phyloP scores from a whole-genome alignment of 2,888 invertebrate species.

The Cryptocephalus moraei region DNA sequence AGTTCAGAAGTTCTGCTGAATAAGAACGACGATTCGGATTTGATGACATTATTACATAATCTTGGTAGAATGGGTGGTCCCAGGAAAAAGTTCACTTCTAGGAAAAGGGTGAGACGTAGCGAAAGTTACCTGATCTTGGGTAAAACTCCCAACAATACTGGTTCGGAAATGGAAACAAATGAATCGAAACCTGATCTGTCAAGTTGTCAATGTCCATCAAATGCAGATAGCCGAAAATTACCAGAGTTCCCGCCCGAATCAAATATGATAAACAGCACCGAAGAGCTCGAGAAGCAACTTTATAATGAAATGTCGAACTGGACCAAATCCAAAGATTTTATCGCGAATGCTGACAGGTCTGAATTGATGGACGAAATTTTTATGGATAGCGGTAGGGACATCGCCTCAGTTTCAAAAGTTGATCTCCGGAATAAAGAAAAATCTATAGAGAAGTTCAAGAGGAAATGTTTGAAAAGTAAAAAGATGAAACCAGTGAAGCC shows the following conservation, averaged over 20 bases:
- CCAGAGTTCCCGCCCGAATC: constrained; percentile 16
- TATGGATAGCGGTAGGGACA: constrained; percentile 24
- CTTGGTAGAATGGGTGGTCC: too few species aligned
- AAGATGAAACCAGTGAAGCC: constrained; percentile 12
- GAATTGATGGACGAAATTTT: constrained; percentile 12
- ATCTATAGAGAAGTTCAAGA: constrained; percentile 13
- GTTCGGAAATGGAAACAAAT: too few species aligned
- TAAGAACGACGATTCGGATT: too few species aligned
- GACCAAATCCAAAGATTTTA: constrained; percentile 32
- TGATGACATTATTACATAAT: too few species aligned
- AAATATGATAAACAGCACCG: constrained; percentile 15
- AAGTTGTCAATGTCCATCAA: constrained; percentile 4
- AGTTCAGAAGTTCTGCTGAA: too few species aligned
- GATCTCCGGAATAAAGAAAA: constrained; percentile 18
- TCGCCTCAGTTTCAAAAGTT: constrained; percentile 23
- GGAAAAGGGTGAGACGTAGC: too few species aligned
- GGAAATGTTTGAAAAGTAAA: constrained; percentile 5
- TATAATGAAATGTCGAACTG: constrained; percentile 30
- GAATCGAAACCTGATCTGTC: neutral
- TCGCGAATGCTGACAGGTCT: constrained; percentile 11
- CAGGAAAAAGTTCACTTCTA: too few species aligned
- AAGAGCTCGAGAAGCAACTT: constrained; percentile 17
- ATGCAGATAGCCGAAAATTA: neutral
- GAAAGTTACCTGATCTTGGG: too few species aligned
- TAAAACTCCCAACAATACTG: too few species aligned